Evolutionary conservation across 2,797 vertebrate species (phyloP).

Genomic region (Parauchenoglanis punctatus): DNA sequence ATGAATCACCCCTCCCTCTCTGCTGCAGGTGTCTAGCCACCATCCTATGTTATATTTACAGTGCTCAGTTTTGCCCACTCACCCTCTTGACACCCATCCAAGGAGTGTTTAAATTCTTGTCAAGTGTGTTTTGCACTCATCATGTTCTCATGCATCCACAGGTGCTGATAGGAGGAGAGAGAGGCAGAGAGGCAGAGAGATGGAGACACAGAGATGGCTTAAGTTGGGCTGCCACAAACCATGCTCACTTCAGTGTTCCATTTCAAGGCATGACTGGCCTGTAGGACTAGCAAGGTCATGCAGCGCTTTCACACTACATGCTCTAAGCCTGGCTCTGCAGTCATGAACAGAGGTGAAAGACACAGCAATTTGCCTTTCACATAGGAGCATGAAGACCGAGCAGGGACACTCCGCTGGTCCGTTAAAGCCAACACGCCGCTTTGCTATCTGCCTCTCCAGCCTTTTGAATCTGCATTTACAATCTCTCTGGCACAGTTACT

Average conservation of each 20-base stretch:
- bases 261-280: conserved; percentile 12
- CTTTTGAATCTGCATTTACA: conserved; percentile 30
- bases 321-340: not conserved
- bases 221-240: conserved; percentile 29
- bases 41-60: not conserved
- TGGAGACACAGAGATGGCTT: not conserved
- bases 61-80: conserved; percentile 21
- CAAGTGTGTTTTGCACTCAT: conserved; percentile 46
- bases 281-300: conserved; percentile 2
- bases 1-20: not conserved
- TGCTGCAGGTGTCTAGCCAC: not conserved
- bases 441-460: conserved; percentile 24
- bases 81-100: conserved; percentile 40
- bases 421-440: conserved; percentile 30
- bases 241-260: conserved; percentile 16
- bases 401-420: conserved; percentile 8
- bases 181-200: not conserved
- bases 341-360: conserved; percentile 6
- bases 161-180: conserved; percentile 5
- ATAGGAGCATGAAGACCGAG: not conserved
- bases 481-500: conserved; percentile 4
- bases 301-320: conserved; percentile 13
- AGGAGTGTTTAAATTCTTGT: conserved; percentile 54
- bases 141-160: not conserved
- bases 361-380: conserved; percentile 16